These are phyloP conservation scores for Clanis bilineata DNA, from an alignment of 2,888 invertebrate species.

Conservation along the genomic window DNA sequence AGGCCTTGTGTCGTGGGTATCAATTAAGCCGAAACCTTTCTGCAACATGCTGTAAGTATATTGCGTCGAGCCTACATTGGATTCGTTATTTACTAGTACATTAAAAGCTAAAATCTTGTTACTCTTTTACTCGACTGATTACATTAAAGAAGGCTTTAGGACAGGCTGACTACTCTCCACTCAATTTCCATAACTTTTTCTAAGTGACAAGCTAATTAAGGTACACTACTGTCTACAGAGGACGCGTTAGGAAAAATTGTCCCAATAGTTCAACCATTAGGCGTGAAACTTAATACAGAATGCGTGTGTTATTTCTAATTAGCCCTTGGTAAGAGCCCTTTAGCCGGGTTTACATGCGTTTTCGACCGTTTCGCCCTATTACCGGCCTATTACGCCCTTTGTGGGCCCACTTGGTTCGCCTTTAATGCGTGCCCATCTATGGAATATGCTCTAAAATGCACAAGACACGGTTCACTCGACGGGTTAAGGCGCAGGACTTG, in stretches of 20 bases:
- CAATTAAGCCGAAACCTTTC: too few relatives aligned
- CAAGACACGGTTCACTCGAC: conserved; percentile 4
- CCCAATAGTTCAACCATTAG: conserved; percentile 13
- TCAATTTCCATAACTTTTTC: neutral
- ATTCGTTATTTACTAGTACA: too few relatives aligned
- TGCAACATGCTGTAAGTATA: too few relatives aligned
- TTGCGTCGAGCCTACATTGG: too few relatives aligned
- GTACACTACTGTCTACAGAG: neutral
- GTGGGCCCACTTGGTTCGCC: conserved; percentile 30
- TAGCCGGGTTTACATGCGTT: conserved; percentile 43
- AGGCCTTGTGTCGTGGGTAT: too few relatives aligned
- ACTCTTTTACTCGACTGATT: too few relatives aligned
- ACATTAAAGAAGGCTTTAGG: too few relatives aligned
- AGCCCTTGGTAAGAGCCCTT: conserved; percentile 38
- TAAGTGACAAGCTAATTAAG: neutral
- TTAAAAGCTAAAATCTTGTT: too few relatives aligned
- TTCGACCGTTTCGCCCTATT: conserved; percentile 43
- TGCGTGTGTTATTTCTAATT: conserved; percentile 41
- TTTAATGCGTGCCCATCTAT: conserved; percentile 21
- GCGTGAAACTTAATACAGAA: conserved; percentile 38
- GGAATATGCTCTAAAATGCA: conserved; percentile 10
- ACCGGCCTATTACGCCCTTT: conserved; percentile 43
- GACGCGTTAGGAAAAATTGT: conserved; percentile 1
- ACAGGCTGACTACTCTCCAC: neutral
- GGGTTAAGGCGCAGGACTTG: neutral